Conservation (phyloP, 1,140 invertebrate genomes). For the Psix sp. region DNA sequence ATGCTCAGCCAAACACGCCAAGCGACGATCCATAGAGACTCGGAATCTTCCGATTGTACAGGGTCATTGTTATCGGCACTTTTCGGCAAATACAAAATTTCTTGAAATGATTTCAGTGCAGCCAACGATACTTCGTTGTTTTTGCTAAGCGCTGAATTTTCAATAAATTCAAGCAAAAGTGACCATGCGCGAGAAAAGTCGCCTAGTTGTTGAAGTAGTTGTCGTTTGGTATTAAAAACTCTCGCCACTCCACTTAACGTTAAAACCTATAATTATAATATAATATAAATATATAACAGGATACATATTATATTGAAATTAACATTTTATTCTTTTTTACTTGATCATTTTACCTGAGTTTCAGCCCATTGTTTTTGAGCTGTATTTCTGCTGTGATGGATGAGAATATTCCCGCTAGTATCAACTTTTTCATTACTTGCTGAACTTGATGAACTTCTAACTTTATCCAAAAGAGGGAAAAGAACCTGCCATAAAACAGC, state of each 20-base stretch:
- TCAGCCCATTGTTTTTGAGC: constrained; percentile 99
- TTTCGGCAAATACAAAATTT: constrained; percentile 86
- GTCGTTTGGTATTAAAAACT: constrained; percentile 93
- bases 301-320: constrained; percentile 72
- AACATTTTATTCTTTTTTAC: constrained; percentile 5
- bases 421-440: constrained; percentile 97
- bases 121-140: constrained; percentile 97
- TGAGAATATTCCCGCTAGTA: constrained; percentile 94
- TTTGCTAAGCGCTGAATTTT: constrained; percentile 91
- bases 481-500: constrained; percentile 93
- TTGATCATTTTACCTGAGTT: constrained; percentile 84
- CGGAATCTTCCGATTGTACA: constrained; percentile 74
- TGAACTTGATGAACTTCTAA: constrained; percentile 90
- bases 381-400: constrained; percentile 99
- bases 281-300: constrained; percentile 60
- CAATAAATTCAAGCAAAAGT: constrained; percentile 93
- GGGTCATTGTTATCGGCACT: constrained; percentile 69
- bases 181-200: constrained; percentile 96
- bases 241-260: constrained; percentile 85
- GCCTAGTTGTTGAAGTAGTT: constrained; percentile 88
- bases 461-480: constrained; percentile 97
- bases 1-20: constrained; percentile 93
- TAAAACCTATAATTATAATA: constrained; percentile 78
- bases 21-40: constrained; percentile 85
- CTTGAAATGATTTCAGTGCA: constrained; percentile 96